Conservation (phyloP, 64 coral and sea anemone species). For the Hydrozoanthus tunicans region DNA sequence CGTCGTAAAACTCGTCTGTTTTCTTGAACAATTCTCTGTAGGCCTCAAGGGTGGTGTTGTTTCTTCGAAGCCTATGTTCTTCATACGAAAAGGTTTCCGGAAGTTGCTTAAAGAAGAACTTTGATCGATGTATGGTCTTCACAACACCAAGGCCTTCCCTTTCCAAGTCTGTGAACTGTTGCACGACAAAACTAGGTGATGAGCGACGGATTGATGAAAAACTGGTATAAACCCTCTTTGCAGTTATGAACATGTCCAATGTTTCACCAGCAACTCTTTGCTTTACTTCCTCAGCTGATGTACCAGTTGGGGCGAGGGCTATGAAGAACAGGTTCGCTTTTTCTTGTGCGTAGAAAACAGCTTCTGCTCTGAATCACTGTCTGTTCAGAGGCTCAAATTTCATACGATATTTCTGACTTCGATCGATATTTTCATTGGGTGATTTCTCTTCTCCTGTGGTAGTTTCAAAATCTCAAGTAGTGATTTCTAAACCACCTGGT, state of each 20-base stretch:
- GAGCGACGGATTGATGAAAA: neutral
- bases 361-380: no score
- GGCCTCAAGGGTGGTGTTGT: neutral
- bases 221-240: neutral
- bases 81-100: neutral
- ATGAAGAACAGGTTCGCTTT: no score
- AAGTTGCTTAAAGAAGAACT: no score
- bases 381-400: neutral
- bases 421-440: neutral
- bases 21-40: neutral
- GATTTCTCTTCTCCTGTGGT: neutral
- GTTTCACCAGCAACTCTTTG: neutral
- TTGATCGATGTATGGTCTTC: no score
- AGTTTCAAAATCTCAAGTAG: conserved; percentile 1
- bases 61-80: neutral
- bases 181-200: neutral
- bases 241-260: neutral
- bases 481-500: neutral
- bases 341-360: no score
- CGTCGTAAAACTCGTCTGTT: neutral
- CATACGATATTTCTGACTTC: neutral
- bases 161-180: neutral
- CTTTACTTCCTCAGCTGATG: neutral
- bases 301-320: no score
- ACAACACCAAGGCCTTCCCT: neutral